Evolutionary conservation across 2,888 invertebrate species (phyloP).

Genomic region (Gryllus longicercus): DNA sequence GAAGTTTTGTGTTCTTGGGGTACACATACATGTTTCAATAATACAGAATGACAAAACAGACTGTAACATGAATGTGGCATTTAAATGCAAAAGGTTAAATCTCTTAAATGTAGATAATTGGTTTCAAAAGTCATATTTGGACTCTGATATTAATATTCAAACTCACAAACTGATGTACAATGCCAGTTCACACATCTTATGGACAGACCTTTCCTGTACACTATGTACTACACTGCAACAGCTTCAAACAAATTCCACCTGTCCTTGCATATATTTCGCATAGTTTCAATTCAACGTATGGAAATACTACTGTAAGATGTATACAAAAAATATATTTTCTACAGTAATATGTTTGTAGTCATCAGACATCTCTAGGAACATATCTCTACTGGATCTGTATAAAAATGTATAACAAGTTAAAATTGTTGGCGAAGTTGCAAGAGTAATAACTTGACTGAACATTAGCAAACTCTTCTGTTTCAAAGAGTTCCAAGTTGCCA

Average conservation of each 20-base stretch:
- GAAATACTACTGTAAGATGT: constrained; percentile 17
- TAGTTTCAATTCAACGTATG: constrained; percentile 17
- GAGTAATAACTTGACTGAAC: constrained; percentile 1
- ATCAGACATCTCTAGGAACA: constrained; percentile 7
- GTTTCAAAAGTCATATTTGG: background rate
- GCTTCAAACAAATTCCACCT: background rate
- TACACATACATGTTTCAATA: background rate
- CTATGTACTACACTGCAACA: background rate
- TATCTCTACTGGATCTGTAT: constrained; percentile 17
- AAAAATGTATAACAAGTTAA: constrained; percentile 11
- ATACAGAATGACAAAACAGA: constrained; percentile 3
- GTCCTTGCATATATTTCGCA: constrained; percentile 8
- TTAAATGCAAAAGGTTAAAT: constrained; percentile 2
- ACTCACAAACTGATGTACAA: constrained; percentile 17
- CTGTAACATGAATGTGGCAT: constrained; percentile 17
- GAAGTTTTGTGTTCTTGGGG: background rate
- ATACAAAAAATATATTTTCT: constrained; percentile 17
- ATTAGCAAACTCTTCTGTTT: constrained; percentile 7
- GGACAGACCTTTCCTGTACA: constrained; percentile 17
- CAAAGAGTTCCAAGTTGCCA: constrained; percentile 10
- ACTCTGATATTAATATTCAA: background rate
- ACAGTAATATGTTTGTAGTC: constrained; percentile 2
- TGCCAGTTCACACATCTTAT: constrained; percentile 2
- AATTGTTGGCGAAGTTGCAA: constrained; percentile 17
- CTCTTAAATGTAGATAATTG: background rate